Conservation (phyloP, 2,797 vertebrate genomes). For the Avahi laniger region DNA sequence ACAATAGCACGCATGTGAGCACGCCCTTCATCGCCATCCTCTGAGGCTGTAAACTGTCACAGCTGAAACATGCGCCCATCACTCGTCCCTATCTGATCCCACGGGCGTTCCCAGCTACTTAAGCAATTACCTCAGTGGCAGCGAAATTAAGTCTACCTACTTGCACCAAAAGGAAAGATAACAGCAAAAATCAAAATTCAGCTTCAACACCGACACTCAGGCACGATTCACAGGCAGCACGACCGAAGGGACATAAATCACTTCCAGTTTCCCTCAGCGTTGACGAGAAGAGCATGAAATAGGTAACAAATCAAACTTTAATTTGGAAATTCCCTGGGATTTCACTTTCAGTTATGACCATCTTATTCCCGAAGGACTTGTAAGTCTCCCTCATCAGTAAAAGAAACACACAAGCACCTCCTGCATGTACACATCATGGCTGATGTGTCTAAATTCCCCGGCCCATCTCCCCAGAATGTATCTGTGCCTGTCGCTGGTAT, state of each 20-base stretch:
- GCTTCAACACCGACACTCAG: neutral
- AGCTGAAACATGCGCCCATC: neutral
- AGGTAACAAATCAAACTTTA: constrained; percentile 37
- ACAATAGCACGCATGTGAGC: neutral
- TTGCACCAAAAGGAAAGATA: neutral
- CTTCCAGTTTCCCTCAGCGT: neutral
- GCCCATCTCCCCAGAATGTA: neutral
- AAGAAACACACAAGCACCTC: neutral
- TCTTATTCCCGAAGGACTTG: neutral
- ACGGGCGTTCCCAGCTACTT: neutral
- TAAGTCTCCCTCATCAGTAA: neutral
- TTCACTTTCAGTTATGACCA: neutral
- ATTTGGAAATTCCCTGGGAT: neutral
- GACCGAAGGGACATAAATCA: neutral
- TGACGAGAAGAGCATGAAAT: neutral
- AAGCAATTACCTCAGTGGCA: neutral
- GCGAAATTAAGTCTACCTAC: neutral
- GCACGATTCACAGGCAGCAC: neutral
- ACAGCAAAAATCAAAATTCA: neutral
- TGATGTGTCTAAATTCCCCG: neutral
- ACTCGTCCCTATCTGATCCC: neutral
- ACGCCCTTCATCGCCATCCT: neutral
- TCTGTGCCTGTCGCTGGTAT: neutral
- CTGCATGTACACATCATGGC: neutral
- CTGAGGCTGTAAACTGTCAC: neutral